These are phyloP conservation scores for Xestia xanthographa DNA, from an alignment of 2,888 invertebrate genomes.

Conservation along the genomic window DNA sequence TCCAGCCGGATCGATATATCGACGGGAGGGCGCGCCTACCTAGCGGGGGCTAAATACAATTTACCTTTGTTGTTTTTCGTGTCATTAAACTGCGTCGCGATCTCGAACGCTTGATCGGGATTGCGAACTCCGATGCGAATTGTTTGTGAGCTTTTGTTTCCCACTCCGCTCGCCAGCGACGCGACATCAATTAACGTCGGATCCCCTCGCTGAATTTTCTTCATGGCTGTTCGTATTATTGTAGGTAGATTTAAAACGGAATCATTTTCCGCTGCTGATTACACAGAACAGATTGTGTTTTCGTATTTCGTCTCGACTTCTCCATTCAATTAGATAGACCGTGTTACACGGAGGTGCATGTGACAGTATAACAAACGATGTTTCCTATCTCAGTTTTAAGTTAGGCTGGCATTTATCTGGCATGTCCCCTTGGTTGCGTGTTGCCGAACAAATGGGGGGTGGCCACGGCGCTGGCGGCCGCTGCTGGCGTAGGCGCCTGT, in stretches of 20 bases:
- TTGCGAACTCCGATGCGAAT: slow-evolving; percentile 90
- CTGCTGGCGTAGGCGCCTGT: slow-evolving; percentile 81
- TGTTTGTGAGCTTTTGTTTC: slow-evolving; percentile 90
- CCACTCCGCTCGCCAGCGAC: slow-evolving; percentile 86
- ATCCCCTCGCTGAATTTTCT: slow-evolving; percentile 87
- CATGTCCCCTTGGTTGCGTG: slow-evolving; percentile 83
- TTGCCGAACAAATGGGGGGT: slow-evolving; percentile 82
- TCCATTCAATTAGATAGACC: slow-evolving; percentile 66
- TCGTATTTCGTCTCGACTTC: slow-evolving; percentile 64
- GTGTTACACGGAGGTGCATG: slow-evolving; percentile 68
- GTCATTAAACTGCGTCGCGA: slow-evolving; percentile 91
- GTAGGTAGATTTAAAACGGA: slow-evolving; percentile 83
- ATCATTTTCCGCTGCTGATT: slow-evolving; percentile 77
- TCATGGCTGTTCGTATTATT: slow-evolving; percentile 82
- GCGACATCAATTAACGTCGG: slow-evolving; percentile 90
- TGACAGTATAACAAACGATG: slow-evolving; percentile 75
- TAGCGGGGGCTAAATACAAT: slow-evolving; percentile 89
- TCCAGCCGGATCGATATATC: slow-evolving; percentile 84
- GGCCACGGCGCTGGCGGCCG: slow-evolving; percentile 77
- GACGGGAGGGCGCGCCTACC: slow-evolving; percentile 83
- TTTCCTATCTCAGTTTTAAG: slow-evolving; percentile 78
- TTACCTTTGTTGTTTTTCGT: slow-evolving; percentile 91
- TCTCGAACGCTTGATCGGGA: slow-evolving; percentile 89
- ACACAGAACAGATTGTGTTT: slow-evolving; percentile 71
- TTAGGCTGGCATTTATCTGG: slow-evolving; percentile 80